These are phyloP conservation scores for Montipora capitata DNA, from an alignment of 92 coral and sea anemone genomes.

Conservation along the genomic window DNA sequence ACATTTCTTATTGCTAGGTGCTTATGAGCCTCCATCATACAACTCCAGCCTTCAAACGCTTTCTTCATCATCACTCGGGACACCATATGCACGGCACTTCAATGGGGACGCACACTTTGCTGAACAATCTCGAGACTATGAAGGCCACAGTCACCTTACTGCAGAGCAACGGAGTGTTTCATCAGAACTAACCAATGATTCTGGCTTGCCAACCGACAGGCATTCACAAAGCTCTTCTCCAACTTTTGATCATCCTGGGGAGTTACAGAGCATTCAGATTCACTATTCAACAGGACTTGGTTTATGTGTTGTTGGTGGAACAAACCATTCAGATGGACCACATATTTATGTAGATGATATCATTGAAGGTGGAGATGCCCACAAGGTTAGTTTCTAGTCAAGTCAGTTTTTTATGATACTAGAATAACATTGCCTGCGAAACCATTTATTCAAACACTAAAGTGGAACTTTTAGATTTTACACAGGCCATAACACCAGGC, in stretches of 20 bases:
- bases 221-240: constrained; percentile 93
- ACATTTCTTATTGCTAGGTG: constrained; percentile 28
- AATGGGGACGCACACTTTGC: constrained; percentile 65
- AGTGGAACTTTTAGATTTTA: no score
- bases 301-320: constrained; percentile 94
- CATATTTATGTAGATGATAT: constrained; percentile 89
- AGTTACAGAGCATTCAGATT: constrained; percentile 84
- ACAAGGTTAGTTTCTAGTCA: constrained; percentile 58
- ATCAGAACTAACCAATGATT: constrained; percentile 92
- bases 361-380: constrained; percentile 95
- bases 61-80: constrained; percentile 42
- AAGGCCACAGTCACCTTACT: constrained; percentile 38
- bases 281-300: constrained; percentile 90
- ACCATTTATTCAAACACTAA: no score
- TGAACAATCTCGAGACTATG: constrained; percentile 75
- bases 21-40: constrained; percentile 86
- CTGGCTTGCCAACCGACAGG: constrained; percentile 95
- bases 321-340: constrained; percentile 96
- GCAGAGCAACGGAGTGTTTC: constrained; percentile 88
- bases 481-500: no score
- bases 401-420: background rate
- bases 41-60: constrained; percentile 76
- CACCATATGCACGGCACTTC: constrained; percentile 51
- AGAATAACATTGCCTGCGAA: background rate
- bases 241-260: constrained; percentile 88